These are phyloP conservation scores for Steatornis caripensis DNA, from an alignment of 2,113 vertebrate species.

Conservation along the genomic window DNA sequence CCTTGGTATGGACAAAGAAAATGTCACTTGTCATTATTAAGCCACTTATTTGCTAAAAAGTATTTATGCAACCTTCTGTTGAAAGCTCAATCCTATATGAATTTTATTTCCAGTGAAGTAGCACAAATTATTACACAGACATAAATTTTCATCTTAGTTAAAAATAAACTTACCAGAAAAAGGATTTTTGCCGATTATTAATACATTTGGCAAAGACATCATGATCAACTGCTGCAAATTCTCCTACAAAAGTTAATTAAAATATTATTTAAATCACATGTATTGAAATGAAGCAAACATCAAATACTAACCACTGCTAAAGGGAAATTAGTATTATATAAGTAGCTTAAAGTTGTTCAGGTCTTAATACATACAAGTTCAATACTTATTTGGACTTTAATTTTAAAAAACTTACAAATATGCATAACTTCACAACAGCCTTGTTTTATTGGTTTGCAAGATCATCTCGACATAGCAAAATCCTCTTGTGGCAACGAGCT, in stretches of 20 bases:
- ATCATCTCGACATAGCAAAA: not conserved
- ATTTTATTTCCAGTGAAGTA: not conserved
- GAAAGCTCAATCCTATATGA: not conserved
- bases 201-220: constrained; percentile 95
- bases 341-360: not conserved
- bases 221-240: constrained; percentile 94
- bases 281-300: not conserved
- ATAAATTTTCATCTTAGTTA: not conserved
- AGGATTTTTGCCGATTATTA: constrained; percentile 91
- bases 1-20: not conserved
- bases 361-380: not conserved
- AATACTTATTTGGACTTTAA: not conserved
- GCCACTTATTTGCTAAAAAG: not conserved
- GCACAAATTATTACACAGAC: not conserved
- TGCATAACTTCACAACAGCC: not conserved
- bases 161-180: constrained; percentile 83
- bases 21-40: not conserved
- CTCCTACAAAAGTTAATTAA: constrained; percentile 79
- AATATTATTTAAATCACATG: not conserved
- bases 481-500: not conserved
- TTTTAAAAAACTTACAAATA: not conserved
- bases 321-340: not conserved
- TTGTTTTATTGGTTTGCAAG: not conserved
- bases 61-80: not conserved
- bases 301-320: not conserved